Evolutionary conservation across 2,888 invertebrate species (phyloP).

Genomic region (Mythimna lalbum): DNA sequence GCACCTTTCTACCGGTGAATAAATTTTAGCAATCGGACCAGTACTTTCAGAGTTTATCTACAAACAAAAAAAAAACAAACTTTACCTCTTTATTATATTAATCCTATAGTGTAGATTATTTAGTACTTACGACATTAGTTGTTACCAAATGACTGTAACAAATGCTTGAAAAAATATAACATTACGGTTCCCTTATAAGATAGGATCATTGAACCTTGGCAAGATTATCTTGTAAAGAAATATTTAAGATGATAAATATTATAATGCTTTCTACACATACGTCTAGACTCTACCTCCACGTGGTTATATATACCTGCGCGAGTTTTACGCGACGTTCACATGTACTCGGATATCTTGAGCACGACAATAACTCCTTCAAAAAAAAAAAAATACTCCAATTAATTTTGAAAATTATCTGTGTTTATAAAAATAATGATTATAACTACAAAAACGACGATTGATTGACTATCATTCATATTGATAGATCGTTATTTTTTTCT

Average conservation of each 20-base stretch:
- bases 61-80: too few relatives aligned
- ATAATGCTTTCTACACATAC: not conserved
- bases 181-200: not conserved
- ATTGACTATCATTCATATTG: slow-evolving; percentile 25
- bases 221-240: not conserved
- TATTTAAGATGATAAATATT: not conserved
- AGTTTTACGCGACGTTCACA: not conserved
- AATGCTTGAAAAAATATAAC: not conserved
- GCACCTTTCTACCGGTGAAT: too few relatives aligned
- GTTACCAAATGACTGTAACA: slow-evolving; percentile 10
- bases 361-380: not conserved
- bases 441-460: not conserved
- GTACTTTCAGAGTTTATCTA: too few relatives aligned
- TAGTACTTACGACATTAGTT: not conserved
- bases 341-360: not conserved
- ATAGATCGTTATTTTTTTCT: slow-evolving; percentile 26
- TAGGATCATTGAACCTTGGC: not conserved
- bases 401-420: slow-evolving; percentile 9
- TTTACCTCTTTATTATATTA: too few relatives aligned
- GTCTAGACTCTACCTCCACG: not conserved
- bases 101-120: too few relatives aligned
- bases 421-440: slow-evolving; percentile 2
- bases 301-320: too few relatives aligned
- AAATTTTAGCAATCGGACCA: too few relatives aligned
- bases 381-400: not conserved